These are phyloP conservation scores for Eupeodes latifasciatus DNA, from an alignment of 2,888 invertebrate species.

Conservation along the genomic window DNA sequence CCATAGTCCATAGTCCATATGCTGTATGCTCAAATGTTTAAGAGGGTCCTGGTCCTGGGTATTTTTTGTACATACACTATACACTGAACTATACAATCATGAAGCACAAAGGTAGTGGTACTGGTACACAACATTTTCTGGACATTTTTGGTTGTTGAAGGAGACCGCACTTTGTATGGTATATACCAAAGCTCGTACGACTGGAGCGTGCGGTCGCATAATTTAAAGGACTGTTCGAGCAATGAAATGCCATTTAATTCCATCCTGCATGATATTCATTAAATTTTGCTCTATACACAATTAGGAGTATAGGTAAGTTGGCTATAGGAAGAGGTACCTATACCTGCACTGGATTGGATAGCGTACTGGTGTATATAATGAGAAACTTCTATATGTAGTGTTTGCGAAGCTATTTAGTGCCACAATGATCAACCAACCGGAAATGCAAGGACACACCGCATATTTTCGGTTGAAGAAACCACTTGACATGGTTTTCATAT, in stretches of 20 bases:
- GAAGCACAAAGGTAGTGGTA: neutral
- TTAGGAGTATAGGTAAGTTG: constrained; percentile 15
- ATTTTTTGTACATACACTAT: neutral
- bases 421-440: constrained; percentile 37
- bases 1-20: neutral
- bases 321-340: too few relatives aligned
- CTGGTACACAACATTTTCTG: constrained; percentile 33
- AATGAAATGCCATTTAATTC: constrained; percentile 77
- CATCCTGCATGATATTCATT: constrained; percentile 51
- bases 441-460: constrained; percentile 39
- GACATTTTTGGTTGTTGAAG: constrained; percentile 53
- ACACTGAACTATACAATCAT: neutral
- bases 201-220: constrained; percentile 71
- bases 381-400: constrained; percentile 32
- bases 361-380: constrained; percentile 19
- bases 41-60: neutral
- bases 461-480: constrained; percentile 34
- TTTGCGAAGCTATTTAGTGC: constrained; percentile 50
- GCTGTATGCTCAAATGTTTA: constrained; percentile 20
- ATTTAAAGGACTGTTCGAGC: constrained; percentile 74
- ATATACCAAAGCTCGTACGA: neutral
- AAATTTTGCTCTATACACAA: constrained; percentile 48
- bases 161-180: constrained; percentile 44
- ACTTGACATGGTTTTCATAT: constrained; percentile 46
- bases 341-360: constrained; percentile 2